Percentiles rank a stretch among this genome's conserved stretches.
Conservation (phyloP, 2,113 vertebrate genomes). For the Lycaon pictus region DNA sequence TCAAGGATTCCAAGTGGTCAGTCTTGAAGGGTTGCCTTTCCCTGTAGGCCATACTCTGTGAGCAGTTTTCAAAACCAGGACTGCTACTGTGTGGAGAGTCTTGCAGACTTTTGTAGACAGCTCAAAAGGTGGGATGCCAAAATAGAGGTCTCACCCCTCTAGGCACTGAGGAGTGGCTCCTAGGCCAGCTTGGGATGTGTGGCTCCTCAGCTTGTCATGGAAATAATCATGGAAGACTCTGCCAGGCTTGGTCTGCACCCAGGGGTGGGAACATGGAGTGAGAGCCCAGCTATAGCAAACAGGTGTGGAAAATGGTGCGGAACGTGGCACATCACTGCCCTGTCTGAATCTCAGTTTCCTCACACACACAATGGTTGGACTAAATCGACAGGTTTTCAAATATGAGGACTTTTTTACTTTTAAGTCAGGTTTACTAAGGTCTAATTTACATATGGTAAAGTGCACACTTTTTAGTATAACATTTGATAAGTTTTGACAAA, state of each 20-base stretch:
- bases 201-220: not conserved
- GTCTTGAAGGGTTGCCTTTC: not conserved
- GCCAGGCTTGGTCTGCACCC: not conserved
- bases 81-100: not conserved
- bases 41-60: not conserved
- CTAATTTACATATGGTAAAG: not conserved
- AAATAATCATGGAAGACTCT: not conserved
- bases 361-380: not conserved
- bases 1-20: not conserved
- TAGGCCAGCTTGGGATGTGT: not conserved
- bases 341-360: not conserved
- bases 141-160: not conserved
- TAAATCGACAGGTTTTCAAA: not conserved
- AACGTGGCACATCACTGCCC: not conserved
- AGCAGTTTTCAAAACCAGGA: not conserved
- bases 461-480: not conserved
- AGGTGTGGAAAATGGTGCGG: not conserved
- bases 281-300: not conserved
- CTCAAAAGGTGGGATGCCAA: not conserved
- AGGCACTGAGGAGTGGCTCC: not conserved
- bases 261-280: fast-evolving
- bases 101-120: not conserved
- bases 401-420: not conserved
- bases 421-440: not conserved
- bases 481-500: not conserved